Percentiles rank a stretch among this genome's conserved stretches.
Evolutionary conservation across 92 coral and sea anemone genomes (phyloP).

Genomic region (Siderastrea radians): DNA sequence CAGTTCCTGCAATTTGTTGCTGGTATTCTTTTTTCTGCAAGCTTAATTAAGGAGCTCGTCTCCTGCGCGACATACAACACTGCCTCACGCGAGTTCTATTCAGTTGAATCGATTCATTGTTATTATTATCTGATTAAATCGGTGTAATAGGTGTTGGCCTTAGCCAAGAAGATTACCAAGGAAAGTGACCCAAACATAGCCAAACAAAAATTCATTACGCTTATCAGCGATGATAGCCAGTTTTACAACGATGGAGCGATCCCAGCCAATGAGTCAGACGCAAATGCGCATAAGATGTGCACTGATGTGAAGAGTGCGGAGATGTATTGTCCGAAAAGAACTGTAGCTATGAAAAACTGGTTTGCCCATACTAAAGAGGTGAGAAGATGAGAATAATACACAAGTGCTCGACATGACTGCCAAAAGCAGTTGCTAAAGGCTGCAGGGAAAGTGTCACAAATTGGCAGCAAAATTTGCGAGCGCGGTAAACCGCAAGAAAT

Average conservation of each 20-base stretch:
- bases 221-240: conserved; percentile 38
- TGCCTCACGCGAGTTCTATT: background rate
- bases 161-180: conserved; percentile 74
- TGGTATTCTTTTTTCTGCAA: too few relatives aligned
- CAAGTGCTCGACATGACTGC: too few relatives aligned
- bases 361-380: conserved; percentile 78
- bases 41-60: too few relatives aligned
- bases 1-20: too few relatives aligned
- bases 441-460: too few relatives aligned
- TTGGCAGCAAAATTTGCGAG: too few relatives aligned
- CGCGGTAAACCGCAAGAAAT: too few relatives aligned
- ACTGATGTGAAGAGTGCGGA: conserved; percentile 54
- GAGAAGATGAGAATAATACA: background rate
- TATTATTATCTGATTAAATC: background rate
- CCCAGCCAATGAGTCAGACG: conserved; percentile 79
- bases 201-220: conserved; percentile 50
- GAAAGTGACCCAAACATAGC: conserved; percentile 59
- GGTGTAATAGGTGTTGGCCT: conserved; percentile 58
- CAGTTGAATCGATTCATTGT: background rate
- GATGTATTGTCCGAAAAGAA: conserved; percentile 80
- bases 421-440: too few relatives aligned
- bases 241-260: conserved; percentile 63
- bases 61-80: too few relatives aligned
- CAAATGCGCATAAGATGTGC: conserved; percentile 70
- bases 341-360: conserved; percentile 81